Evolutionary conservation across 2,113 vertebrate species (phyloP).

Genomic region (Stegastes partitus): DNA sequence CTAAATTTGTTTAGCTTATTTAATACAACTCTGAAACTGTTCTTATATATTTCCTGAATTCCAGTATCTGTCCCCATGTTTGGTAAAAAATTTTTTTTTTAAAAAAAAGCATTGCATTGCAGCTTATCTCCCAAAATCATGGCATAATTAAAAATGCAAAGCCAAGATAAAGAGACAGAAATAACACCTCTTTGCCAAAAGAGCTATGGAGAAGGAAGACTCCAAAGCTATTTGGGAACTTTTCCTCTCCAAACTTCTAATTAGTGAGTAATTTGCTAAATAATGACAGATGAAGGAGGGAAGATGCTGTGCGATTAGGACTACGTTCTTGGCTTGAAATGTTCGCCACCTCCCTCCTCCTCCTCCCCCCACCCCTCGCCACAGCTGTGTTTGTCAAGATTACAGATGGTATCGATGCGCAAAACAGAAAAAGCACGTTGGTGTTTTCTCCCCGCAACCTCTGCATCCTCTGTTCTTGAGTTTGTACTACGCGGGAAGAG

Average conservation of each 20-base stretch:
- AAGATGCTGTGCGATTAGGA: conserved; percentile 33
- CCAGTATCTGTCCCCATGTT: conserved; percentile 24
- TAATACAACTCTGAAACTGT: neutral
- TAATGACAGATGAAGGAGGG: conserved; percentile 61
- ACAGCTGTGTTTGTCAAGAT: conserved; percentile 53
- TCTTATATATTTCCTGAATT: neutral
- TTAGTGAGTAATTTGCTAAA: conserved; percentile 69
- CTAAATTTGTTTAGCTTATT: neutral
- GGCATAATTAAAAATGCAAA: conserved; percentile 53
- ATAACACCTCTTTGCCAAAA: conserved; percentile 21
- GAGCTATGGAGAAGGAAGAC: neutral
- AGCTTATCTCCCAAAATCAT: conserved; percentile 42
- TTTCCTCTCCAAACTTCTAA: conserved; percentile 44
- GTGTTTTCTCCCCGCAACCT: conserved; percentile 14
- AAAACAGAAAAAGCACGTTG: conserved; percentile 20
- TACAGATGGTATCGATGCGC: conserved; percentile 33
- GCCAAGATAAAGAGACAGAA: conserved; percentile 14
- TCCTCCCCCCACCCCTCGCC: conserved; percentile 2
- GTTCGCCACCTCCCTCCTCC: conserved; percentile 19
- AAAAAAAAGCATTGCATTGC: neutral
- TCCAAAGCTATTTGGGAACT: conserved; percentile 9
- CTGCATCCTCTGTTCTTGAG: conserved; percentile 8
- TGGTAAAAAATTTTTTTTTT: conserved; percentile 30
- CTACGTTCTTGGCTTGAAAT: conserved; percentile 47
- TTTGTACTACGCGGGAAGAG: neutral